Evolutionary conservation across 30 jellyfish, hydroid and myxozoan genomes (phyloP).

Genomic region (Mastigias papua): DNA sequence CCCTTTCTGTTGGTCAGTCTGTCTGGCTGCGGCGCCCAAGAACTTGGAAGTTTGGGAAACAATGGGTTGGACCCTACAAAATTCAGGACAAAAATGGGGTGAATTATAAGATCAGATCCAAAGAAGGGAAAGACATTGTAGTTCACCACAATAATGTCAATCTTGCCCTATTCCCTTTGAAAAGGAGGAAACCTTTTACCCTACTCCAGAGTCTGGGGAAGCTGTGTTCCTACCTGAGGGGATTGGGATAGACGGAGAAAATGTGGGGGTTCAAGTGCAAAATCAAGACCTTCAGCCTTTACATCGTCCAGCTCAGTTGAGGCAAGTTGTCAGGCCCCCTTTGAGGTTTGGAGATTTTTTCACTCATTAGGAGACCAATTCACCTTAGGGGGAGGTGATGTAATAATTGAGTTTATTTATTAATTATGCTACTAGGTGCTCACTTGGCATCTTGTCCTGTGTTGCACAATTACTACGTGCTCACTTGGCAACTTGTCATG

Average conservation of each 20-base stretch:
- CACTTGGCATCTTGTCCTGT: background rate
- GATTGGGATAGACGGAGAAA: too few species aligned
- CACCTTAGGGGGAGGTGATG: slow-evolving; percentile 45
- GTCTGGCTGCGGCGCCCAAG: slow-evolving; percentile 65
- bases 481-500: too few species aligned
- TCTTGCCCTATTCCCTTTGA: background rate
- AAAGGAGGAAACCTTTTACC: too few species aligned
- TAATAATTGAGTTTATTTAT: background rate
- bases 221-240: too few species aligned
- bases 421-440: too few species aligned
- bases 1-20: slow-evolving; percentile 31
- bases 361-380: slow-evolving; percentile 38
- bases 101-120: slow-evolving; percentile 4
- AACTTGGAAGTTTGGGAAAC: slow-evolving; percentile 40
- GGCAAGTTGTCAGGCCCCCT: slow-evolving; percentile 43
- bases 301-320: slow-evolving; percentile 5
- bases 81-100: slow-evolving; percentile 16
- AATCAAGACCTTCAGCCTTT: slow-evolving; percentile 34
- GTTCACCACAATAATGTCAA: slow-evolving; percentile 41
- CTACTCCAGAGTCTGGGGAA: too few species aligned
- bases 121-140: slow-evolving; percentile 36
- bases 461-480: background rate
- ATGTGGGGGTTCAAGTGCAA: background rate
- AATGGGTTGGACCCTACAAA: slow-evolving; percentile 42
- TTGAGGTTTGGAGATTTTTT: slow-evolving; percentile 31